Conservation (phyloP, 2,888 invertebrate species). For the Volucella bombylans region DNA sequence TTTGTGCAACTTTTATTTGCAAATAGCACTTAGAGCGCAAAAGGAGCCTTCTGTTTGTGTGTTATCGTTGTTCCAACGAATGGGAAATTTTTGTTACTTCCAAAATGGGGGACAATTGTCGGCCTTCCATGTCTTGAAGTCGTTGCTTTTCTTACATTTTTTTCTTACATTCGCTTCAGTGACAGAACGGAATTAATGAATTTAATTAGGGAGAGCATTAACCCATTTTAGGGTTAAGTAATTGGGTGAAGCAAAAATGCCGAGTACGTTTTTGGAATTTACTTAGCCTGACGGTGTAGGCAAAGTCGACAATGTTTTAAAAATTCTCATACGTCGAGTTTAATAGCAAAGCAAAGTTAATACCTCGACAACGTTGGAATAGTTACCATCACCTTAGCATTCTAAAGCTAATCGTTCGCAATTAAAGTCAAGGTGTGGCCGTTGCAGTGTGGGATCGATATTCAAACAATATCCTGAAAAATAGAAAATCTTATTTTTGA, state of each 20-base stretch:
- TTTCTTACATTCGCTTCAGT: conserved; percentile 53
- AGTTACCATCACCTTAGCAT: too few relatives aligned
- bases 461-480: too few relatives aligned
- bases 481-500: too few relatives aligned
- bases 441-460: too few relatives aligned
- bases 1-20: conserved; percentile 48
- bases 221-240: conserved; percentile 67
- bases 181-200: conserved; percentile 50
- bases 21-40: background rate
- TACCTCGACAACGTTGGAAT: too few relatives aligned
- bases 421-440: too few relatives aligned
- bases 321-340: too few relatives aligned
- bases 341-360: too few relatives aligned
- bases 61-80: conserved; percentile 4
- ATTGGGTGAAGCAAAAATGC: conserved; percentile 63
- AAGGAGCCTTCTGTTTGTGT: conserved; percentile 5
- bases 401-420: too few relatives aligned
- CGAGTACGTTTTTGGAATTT: background rate
- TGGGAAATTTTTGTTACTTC: background rate
- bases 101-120: conserved; percentile 17
- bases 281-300: too few relatives aligned
- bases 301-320: too few relatives aligned
- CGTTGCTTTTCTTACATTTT: conserved; percentile 12
- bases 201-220: conserved; percentile 68
- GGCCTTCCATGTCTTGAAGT: conserved; percentile 25